Conservation (phyloP, 2,113 vertebrate species). For the Hippoglossus stenolepis region DNA sequence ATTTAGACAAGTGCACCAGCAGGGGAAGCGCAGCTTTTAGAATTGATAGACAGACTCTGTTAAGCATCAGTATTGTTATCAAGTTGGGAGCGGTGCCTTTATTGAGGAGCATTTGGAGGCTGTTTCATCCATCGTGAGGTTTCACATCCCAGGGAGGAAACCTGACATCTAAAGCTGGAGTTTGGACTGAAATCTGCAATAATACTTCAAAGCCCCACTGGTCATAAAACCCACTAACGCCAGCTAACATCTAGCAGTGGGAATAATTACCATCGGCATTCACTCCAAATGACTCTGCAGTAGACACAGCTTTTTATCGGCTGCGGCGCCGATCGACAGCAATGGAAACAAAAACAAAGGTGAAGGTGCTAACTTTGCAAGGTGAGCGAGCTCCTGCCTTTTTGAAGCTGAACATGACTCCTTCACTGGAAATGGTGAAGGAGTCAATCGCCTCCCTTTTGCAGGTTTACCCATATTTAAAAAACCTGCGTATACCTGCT, state of each 20-base stretch:
- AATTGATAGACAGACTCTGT: constrained; percentile 34
- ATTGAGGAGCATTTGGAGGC: constrained; percentile 21
- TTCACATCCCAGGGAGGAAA: constrained; percentile 4
- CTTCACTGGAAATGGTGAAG: not conserved
- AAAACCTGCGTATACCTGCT: not conserved
- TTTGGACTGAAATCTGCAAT: not conserved
- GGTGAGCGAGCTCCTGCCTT: too few species aligned
- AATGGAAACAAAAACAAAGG: too few species aligned
- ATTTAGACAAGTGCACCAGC: too few species aligned
- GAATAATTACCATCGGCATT: not conserved
- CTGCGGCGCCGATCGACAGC: too few species aligned
- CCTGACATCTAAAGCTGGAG: not conserved
- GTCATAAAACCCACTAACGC: too few species aligned
- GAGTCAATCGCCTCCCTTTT: not conserved
- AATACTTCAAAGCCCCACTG: not conserved
- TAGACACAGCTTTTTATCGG: not conserved
- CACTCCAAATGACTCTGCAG: not conserved
- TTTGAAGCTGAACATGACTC: too few species aligned
- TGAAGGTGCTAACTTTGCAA: too few species aligned
- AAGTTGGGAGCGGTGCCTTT: not conserved
- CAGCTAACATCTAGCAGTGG: not conserved
- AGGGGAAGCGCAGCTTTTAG: constrained; percentile 17
- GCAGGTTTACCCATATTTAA: not conserved
- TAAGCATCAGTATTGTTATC: constrained; percentile 29
- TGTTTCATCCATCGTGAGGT: constrained; percentile 17